Evolutionary conservation across 2,888 invertebrate species (phyloP).

Genomic region (Andrena haemorrhoa): DNA sequence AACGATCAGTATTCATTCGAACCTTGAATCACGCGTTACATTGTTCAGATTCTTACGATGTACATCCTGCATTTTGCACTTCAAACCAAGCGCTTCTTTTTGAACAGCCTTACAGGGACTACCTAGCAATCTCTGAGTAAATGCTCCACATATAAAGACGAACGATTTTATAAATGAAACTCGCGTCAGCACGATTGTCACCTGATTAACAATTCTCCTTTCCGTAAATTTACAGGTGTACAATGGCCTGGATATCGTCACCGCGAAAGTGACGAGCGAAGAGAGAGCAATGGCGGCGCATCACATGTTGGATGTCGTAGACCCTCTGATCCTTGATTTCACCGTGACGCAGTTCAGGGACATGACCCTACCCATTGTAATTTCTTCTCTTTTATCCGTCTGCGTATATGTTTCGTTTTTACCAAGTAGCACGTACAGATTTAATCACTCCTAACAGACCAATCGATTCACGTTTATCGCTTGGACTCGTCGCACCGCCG

Average conservation of each 20-base stretch:
- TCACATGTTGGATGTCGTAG: constrained; percentile 94
- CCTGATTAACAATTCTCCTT: neutral
- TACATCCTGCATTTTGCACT: no score
- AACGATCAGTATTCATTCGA: no score
- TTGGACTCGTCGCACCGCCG: neutral
- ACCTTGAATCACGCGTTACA: neutral
- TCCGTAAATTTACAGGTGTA: constrained; percentile 91
- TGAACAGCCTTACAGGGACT: no score
- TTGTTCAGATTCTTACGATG: no score
- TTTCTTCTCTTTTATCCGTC: constrained; percentile 80
- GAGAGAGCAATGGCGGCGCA: constrained; percentile 92
- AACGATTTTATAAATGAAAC: neutral
- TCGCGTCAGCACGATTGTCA: neutral
- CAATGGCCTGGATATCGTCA: constrained; percentile 95
- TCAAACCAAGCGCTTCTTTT: no score
- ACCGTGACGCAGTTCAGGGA: constrained; percentile 95
- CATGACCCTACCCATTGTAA: constrained; percentile 93
- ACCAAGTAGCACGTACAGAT: neutral
- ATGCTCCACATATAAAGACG: no score
- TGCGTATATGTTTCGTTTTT: neutral
- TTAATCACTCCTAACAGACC: neutral
- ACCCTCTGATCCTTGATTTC: constrained; percentile 90
- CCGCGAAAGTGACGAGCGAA: constrained; percentile 95
- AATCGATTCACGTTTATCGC: no score
- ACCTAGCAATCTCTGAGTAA: no score